phyloP scores from a whole-genome alignment of 2,113 vertebrate species.

The Machaerirhynchus nigripectus region DNA sequence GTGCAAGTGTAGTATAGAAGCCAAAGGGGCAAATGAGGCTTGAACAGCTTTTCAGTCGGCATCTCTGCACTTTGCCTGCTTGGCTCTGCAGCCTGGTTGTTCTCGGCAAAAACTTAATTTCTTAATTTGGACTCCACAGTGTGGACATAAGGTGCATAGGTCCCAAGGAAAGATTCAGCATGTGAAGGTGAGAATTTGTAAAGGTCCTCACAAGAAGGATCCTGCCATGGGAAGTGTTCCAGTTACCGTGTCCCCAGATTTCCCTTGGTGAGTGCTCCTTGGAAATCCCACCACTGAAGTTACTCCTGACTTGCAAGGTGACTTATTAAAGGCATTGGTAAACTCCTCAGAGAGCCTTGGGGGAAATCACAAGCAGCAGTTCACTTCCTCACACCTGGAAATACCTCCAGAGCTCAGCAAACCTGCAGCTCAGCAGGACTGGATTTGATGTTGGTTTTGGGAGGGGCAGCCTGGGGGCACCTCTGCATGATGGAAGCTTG shows the following conservation, averaged over 20 bases:
- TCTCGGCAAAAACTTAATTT: not conserved
- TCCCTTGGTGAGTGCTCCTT: not conserved
- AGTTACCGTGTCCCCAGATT: not conserved
- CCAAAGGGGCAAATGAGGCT: not conserved
- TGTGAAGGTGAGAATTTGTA: not conserved
- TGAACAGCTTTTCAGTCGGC: not conserved
- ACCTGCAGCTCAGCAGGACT: not conserved
- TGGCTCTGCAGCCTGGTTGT: not conserved
- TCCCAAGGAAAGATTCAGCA: not conserved
- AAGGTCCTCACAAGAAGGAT: not conserved
- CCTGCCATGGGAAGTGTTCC: not conserved
- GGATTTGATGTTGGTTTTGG: not conserved
- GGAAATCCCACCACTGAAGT: not conserved
- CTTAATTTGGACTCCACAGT: not conserved
- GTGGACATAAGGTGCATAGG: fast-evolving
- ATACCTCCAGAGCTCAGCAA: not conserved
- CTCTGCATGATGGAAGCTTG: slow-evolving; percentile 13
- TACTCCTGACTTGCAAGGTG: not conserved
- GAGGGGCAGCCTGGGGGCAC: slow-evolving; percentile 48
- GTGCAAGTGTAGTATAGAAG: not conserved
- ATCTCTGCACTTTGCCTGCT: not conserved
- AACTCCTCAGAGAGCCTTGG: not conserved
- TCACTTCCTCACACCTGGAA: slow-evolving; percentile 37
- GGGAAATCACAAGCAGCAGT: not conserved
- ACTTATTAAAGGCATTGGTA: slow-evolving; percentile 4